phyloP scores from a whole-genome alignment of 1,140 invertebrate genomes.

The Mycetomoellerius zeteki region DNA sequence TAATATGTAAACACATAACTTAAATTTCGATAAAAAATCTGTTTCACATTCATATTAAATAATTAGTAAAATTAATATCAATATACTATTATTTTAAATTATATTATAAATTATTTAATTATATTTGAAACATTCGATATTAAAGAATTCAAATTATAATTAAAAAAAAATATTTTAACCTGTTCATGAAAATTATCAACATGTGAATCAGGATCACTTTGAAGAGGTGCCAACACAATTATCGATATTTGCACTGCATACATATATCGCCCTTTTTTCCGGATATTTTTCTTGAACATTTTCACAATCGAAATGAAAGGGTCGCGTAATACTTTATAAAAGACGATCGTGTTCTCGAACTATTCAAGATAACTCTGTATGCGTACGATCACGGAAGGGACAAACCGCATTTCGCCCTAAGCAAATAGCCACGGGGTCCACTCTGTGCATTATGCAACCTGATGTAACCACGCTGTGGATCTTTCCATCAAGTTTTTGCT shows the following conservation, averaged over 20 bases:
- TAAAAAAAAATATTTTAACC: not conserved
- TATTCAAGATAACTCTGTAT: conserved; percentile 1
- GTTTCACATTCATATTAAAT: not conserved
- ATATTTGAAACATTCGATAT: too few relatives aligned
- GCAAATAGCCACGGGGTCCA: conserved; percentile 63
- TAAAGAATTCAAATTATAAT: too few relatives aligned
- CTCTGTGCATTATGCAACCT: conserved; percentile 73
- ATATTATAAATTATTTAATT: too few relatives aligned
- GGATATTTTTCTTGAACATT: conserved; percentile 43
- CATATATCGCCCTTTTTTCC: conserved; percentile 33
- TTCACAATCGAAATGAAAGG: conserved; percentile 48
- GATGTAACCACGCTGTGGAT: conserved; percentile 73
- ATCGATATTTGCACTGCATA: not conserved
- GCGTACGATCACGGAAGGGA: conserved; percentile 41
- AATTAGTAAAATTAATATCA: conserved; percentile 8
- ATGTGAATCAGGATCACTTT: not conserved
- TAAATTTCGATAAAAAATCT: not conserved
- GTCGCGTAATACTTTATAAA: conserved; percentile 52
- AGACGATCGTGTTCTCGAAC: not conserved
- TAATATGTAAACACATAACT: conserved; percentile 24
- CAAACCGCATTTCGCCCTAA: conserved; percentile 72
- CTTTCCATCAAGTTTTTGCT: conserved; percentile 61
- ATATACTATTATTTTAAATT: too few relatives aligned
- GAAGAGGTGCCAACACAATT: not conserved
- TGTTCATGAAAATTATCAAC: not conserved